Evolutionary conservation across 2,888 invertebrate species (phyloP).

Genomic region (Philaethria dido): DNA sequence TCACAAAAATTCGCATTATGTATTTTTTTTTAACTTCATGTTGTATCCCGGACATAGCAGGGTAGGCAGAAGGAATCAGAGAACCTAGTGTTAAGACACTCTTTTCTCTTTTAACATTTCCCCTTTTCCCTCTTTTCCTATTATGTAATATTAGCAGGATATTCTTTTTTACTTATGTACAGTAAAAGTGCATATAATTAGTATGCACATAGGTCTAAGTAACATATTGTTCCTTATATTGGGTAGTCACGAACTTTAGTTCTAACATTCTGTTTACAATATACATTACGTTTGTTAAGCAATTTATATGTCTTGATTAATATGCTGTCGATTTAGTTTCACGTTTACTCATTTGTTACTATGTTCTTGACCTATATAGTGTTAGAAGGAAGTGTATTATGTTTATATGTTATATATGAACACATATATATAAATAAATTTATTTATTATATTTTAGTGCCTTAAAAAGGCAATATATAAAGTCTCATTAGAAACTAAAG

Average conservation of each 20-base stretch:
- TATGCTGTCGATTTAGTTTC: background rate
- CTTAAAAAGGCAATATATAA: no score
- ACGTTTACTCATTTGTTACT: conserved; percentile 12
- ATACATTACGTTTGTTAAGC: background rate
- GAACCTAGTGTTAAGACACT: no score
- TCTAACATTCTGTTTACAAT: background rate
- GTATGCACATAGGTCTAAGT: background rate
- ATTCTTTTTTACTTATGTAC: no score
- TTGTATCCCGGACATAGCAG: no score
- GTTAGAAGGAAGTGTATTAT: background rate
- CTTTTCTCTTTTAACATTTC: no score
- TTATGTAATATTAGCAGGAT: no score
- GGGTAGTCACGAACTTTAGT: background rate
- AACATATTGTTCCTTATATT: background rate
- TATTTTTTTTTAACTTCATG: no score
- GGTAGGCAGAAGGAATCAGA: no score
- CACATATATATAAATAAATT: background rate
- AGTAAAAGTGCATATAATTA: no score
- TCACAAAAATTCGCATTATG: no score
- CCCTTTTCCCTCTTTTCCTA: no score
- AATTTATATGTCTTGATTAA: background rate
- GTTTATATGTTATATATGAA: background rate
- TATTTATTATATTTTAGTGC: background rate
- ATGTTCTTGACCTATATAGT: background rate
- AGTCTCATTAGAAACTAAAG: no score